Evolutionary conservation across 2,113 vertebrate genomes (phyloP).

Genomic region (Riparia riparia): DNA sequence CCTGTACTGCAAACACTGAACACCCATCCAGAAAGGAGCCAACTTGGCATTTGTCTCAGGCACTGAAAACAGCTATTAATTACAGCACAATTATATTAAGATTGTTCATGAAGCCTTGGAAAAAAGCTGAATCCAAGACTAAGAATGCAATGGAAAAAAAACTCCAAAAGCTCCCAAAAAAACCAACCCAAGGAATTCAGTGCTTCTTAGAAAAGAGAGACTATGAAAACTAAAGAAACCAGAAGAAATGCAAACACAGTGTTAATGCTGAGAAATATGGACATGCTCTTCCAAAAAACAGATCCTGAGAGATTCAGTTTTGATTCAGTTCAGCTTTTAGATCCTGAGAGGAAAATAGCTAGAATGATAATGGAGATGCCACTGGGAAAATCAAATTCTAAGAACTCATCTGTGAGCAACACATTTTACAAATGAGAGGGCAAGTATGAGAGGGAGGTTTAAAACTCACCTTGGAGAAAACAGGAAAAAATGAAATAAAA

Average conservation of each 20-base stretch:
- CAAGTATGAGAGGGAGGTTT: neutral
- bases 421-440: neutral
- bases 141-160: neutral
- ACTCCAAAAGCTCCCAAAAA: neutral
- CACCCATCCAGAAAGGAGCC: neutral
- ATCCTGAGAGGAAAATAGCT: neutral
- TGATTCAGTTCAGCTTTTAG: neutral
- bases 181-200: neutral
- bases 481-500: neutral
- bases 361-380: neutral
- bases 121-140: neutral
- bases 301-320: neutral
- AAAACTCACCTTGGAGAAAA: neutral
- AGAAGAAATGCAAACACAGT: neutral
- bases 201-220: neutral
- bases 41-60: neutral
- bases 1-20: neutral
- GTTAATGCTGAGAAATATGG: neutral
- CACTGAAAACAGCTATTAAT: neutral
- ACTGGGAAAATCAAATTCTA: neutral
- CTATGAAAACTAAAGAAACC: neutral
- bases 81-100: neutral
- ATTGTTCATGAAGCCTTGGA: neutral
- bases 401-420: neutral
- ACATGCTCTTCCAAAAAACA: neutral